Conservation (phyloP, 2,888 invertebrate genomes). For the Nomada fabriciana region DNA sequence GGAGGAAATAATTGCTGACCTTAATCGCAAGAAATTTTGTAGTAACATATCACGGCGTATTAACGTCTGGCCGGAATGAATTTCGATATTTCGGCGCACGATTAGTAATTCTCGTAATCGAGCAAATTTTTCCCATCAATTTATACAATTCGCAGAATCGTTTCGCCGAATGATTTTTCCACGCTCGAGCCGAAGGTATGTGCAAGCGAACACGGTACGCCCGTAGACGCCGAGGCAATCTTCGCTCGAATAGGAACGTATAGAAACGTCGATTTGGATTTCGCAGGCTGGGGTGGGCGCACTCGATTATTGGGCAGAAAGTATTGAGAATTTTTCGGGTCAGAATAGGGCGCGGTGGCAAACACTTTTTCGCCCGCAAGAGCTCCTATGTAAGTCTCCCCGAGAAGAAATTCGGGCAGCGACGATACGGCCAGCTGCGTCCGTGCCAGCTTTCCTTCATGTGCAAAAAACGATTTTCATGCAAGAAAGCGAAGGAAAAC, state of each 20-base stretch:
- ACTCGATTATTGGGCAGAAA: slow-evolving; percentile 24
- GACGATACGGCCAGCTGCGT: slow-evolving; percentile 10
- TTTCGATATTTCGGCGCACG: too few species aligned
- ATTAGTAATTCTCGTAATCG: too few species aligned
- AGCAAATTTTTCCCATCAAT: too few species aligned
- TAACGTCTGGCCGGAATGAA: too few species aligned
- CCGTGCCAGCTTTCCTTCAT: slow-evolving; percentile 17
- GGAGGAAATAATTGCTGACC: neutral
- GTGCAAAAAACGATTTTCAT: neutral
- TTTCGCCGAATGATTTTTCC: neutral
- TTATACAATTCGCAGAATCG: neutral
- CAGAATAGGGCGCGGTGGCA: slow-evolving; percentile 10
- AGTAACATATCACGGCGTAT: too few species aligned
- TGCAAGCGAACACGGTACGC: neutral
- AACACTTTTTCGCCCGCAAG: slow-evolving; percentile 20
- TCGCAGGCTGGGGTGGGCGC: slow-evolving; percentile 1
- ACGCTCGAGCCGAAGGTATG: neutral
- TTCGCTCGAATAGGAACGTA: slow-evolving; percentile 14
- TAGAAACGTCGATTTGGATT: slow-evolving; percentile 5
- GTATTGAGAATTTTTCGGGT: slow-evolving; percentile 31
- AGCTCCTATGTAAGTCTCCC: slow-evolving; percentile 7
- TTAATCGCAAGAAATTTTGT: too few species aligned
- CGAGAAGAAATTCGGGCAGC: neutral
- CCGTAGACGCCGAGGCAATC: slow-evolving; percentile 16
- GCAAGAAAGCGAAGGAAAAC: neutral